These are phyloP conservation scores for Polia nebulosa DNA, from an alignment of 2,888 invertebrate species.

Conservation along the genomic window DNA sequence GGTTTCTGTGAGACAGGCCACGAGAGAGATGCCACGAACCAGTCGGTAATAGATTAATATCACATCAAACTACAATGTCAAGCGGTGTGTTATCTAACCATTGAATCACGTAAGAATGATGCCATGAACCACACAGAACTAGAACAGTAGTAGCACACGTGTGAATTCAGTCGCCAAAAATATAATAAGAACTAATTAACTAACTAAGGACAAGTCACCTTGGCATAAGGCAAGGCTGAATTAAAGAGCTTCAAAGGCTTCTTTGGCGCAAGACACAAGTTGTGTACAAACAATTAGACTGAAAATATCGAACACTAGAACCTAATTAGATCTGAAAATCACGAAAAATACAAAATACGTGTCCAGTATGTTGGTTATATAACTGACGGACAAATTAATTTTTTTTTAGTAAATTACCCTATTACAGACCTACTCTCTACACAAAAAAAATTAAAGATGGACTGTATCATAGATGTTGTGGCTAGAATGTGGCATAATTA, in stretches of 20 bases:
- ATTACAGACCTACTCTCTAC: too few relatives aligned
- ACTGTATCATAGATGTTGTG: too few relatives aligned
- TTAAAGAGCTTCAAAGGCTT: slow-evolving; percentile 22
- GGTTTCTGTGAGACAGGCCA: neutral
- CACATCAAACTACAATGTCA: neutral
- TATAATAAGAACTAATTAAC: slow-evolving; percentile 9
- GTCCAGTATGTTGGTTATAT: too few relatives aligned
- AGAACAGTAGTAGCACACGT: neutral
- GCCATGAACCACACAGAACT: slow-evolving; percentile 1
- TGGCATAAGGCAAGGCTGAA: slow-evolving; percentile 10
- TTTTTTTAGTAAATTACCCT: too few relatives aligned
- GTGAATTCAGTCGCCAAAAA: slow-evolving; percentile 10
- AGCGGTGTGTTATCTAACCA: neutral
- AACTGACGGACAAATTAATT: too few relatives aligned
- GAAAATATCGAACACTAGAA: neutral
- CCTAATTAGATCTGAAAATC: too few relatives aligned
- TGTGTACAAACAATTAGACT: too few relatives aligned
- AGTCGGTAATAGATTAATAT: neutral
- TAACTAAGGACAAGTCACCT: neutral
- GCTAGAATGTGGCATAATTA: too few relatives aligned
- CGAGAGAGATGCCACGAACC: neutral
- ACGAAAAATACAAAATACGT: too few relatives aligned
- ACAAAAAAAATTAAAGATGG: too few relatives aligned
- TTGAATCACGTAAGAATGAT: neutral
- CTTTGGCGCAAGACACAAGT: neutral